Conservation (phyloP, 1,140 invertebrate species). For the Heliconius hermathena region DNA sequence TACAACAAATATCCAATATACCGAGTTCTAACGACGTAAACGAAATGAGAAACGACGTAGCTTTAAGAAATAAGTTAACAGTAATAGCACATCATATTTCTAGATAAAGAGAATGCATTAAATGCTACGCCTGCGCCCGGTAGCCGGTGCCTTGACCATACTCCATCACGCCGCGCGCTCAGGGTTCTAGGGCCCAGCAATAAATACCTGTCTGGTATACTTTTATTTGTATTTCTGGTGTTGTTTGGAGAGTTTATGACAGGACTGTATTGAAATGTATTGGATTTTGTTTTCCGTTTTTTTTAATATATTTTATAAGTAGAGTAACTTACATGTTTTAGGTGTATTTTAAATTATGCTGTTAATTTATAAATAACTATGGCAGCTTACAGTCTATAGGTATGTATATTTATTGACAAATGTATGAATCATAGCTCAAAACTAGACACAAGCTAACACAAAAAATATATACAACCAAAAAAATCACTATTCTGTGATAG, state of each 20-base stretch:
- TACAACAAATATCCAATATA: not conserved
- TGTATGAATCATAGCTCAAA: no score
- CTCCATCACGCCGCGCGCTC: slow-evolving; percentile 42
- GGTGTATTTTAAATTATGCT: no score
- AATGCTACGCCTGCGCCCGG: slow-evolving; percentile 47
- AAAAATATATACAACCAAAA: no score
- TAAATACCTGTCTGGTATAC: slow-evolving; percentile 49
- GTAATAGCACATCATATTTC: slow-evolving; percentile 28
- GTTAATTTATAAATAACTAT: no score
- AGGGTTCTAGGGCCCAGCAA: slow-evolving; percentile 28
- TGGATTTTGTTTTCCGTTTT: slow-evolving; percentile 1
- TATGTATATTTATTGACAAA: no score
- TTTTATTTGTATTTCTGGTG: slow-evolving; percentile 52
- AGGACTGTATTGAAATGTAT: not conserved
- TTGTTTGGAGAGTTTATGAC: slow-evolving; percentile 64
- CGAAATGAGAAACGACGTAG: slow-evolving; percentile 1
- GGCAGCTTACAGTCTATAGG: no score
- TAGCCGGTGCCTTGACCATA: slow-evolving; percentile 47
- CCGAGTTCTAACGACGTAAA: slow-evolving; percentile 4
- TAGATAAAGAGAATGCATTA: slow-evolving; percentile 43
- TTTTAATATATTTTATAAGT: no score
- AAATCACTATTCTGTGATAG: no score
- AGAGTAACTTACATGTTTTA: no score
- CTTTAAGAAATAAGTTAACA: slow-evolving; percentile 19
- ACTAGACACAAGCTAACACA: no score